These are phyloP conservation scores for Epistrophe eligans DNA, from an alignment of 2,888 invertebrate genomes.

Conservation along the genomic window DNA sequence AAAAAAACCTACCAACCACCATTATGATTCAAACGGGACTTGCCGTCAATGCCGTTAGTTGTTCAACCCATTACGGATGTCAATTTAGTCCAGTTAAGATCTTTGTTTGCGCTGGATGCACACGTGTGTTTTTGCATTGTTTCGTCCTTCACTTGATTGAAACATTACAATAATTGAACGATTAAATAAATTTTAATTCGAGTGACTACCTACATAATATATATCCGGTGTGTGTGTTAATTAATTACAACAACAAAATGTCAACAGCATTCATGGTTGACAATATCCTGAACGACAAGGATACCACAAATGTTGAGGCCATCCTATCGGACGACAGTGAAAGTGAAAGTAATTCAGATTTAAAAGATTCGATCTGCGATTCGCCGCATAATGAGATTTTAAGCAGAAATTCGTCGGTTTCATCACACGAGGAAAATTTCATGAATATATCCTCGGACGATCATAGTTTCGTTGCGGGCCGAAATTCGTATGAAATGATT, in stretches of 20 bases:
- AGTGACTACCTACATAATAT: background rate
- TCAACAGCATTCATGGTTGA: constrained; percentile 83
- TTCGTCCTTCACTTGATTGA: constrained; percentile 52
- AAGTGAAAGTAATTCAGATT: constrained; percentile 78
- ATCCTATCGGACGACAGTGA: constrained; percentile 77
- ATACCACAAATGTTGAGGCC: constrained; percentile 77
- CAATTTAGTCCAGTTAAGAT: constrained; percentile 69
- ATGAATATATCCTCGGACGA: constrained; percentile 63
- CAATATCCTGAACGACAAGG: constrained; percentile 82
- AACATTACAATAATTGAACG: constrained; percentile 18
- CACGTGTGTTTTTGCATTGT: constrained; percentile 40
- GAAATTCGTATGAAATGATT: constrained; percentile 64
- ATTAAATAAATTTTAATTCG: constrained; percentile 31
- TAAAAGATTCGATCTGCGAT: constrained; percentile 79
- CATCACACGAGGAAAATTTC: constrained; percentile 78
- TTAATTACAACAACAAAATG: constrained; percentile 77
- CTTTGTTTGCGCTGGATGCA: constrained; percentile 68
- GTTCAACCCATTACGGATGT: constrained; percentile 66
- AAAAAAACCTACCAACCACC: constrained; percentile 62
- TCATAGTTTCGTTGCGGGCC: constrained; percentile 70
- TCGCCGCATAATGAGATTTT: constrained; percentile 79
- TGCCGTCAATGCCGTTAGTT: constrained; percentile 46
- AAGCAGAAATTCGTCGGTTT: constrained; percentile 79
- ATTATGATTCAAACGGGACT: constrained; percentile 47
- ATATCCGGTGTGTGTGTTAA: constrained; percentile 34